Conservation (phyloP, 2,797 vertebrate species). For the Enteromius viviparus region DNA sequence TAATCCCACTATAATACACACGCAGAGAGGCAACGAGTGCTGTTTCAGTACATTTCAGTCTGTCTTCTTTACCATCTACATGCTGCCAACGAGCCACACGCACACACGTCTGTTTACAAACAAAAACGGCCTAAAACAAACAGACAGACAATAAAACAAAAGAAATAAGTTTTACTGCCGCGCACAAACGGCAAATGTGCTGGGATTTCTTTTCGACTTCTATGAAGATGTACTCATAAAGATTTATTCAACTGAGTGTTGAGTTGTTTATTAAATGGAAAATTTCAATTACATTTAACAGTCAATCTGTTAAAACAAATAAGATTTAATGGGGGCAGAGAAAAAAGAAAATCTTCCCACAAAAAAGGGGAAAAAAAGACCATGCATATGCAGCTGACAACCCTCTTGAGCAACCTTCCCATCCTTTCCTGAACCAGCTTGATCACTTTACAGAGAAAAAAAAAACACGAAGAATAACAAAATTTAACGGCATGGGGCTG, state of each 20-base stretch:
- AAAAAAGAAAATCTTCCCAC: neutral
- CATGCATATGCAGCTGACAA: neutral
- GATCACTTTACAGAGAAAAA: constrained; percentile 17
- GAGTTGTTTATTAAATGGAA: constrained; percentile 1
- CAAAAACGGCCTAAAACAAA: neutral
- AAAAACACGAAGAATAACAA: neutral
- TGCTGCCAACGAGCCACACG: constrained; percentile 22
- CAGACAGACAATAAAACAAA: constrained; percentile 33
- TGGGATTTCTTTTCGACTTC: neutral
- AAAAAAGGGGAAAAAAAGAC: neutral
- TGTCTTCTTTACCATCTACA: constrained; percentile 43
- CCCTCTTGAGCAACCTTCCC: neutral
- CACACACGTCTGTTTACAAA: constrained; percentile 24
- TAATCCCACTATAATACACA: constrained; percentile 53
- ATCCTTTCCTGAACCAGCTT: constrained; percentile 20
- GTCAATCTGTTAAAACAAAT: constrained; percentile 26
- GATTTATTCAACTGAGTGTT: neutral
- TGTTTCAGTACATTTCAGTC: constrained; percentile 34
- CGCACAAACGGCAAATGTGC: constrained; percentile 4
- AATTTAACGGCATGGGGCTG: constrained; percentile 36
- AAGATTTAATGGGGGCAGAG: neutral
- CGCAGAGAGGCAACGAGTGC: constrained; percentile 54
- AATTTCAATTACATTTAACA: neutral
- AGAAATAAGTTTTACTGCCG: neutral
- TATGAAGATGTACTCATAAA: neutral